phyloP scores from a whole-genome alignment of 2,113 vertebrate species.

The Notiomystis cincta region DNA sequence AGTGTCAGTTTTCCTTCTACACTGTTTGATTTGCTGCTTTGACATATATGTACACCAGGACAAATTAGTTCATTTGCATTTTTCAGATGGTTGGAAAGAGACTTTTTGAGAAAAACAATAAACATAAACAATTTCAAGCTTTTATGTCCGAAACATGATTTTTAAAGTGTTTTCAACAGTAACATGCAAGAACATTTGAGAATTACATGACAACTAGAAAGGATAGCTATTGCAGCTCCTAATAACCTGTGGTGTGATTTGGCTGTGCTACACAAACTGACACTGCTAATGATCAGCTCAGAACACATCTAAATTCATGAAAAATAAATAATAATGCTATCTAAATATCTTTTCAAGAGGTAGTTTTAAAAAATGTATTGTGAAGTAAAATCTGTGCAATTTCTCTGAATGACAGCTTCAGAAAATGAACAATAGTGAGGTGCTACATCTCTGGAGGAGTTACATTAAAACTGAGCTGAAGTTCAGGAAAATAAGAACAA shows the following conservation, averaged over 20 bases:
- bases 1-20: not conserved
- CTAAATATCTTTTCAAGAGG: not conserved
- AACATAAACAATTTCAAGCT: not conserved
- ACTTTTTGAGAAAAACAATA: not conserved
- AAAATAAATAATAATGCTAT: not conserved
- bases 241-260: not conserved
- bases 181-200: not conserved
- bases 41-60: not conserved
- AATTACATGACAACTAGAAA: not conserved
- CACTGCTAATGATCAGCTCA: not conserved
- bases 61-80: not conserved
- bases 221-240: not conserved
- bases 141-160: fast-evolving
- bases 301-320: not conserved
- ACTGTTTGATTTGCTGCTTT: not conserved
- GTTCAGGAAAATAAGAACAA: not conserved
- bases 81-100: not conserved
- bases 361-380: not conserved
- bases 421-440: not conserved
- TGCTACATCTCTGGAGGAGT: not conserved
- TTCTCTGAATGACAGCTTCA: not conserved
- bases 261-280: not conserved
- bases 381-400: not conserved
- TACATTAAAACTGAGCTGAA: not conserved
- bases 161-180: not conserved